Evolutionary conservation across 2,797 vertebrate genomes (phyloP).

Genomic region (Schizothorax lantsangensis): DNA sequence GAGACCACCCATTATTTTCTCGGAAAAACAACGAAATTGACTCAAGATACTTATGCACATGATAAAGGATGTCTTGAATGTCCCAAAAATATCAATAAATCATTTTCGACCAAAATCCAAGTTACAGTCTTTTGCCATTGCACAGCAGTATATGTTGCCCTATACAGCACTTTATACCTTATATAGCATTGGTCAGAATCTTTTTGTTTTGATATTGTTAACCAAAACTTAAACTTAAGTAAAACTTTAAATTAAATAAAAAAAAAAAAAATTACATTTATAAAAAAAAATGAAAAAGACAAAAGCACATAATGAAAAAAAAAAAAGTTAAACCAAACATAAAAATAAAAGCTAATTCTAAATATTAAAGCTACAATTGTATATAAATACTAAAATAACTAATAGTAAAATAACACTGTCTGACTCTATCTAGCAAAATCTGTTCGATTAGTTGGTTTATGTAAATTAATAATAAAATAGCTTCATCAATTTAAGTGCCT

Average conservation of each 20-base stretch:
- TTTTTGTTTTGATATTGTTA: neutral
- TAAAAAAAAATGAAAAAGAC: too few relatives aligned
- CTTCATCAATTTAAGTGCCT: neutral
- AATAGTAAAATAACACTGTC: neutral
- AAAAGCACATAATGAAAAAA: neutral
- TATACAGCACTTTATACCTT: neutral
- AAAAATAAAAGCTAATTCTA: neutral
- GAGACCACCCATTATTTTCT: too few relatives aligned
- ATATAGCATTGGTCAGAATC: neutral
- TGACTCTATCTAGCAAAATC: neutral
- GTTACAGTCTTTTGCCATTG: too few relatives aligned
- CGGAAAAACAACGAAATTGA: too few relatives aligned
- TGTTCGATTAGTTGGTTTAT: neutral
- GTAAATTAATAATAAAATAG: neutral
- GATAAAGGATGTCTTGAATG: too few relatives aligned
- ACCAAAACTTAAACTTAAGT: neutral
- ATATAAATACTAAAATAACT: neutral
- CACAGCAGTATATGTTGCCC: neutral
- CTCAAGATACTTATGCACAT: too few relatives aligned
- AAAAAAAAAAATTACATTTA: too few relatives aligned
- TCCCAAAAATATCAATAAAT: too few relatives aligned
- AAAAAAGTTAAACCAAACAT: neutral
- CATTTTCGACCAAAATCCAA: too few relatives aligned
- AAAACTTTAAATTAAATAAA: neutral
- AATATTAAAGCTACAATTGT: neutral